Evolutionary conservation across 2,888 invertebrate genomes (phyloP), one percentile per base, ranked within the genome.

Genomic region (Embidobia sp.): DNA sequence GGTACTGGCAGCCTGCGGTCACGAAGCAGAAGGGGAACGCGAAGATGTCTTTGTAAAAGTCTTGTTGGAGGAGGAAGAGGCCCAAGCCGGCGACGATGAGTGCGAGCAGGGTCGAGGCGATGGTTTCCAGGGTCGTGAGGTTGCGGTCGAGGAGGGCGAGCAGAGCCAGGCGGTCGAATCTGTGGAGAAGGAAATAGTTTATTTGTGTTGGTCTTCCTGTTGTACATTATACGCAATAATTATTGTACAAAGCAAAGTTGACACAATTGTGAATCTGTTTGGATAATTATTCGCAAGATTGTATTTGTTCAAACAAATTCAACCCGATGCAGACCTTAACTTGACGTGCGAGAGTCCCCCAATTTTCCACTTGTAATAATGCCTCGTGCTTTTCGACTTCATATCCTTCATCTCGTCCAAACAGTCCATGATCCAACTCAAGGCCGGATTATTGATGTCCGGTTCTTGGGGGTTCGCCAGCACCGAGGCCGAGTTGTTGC

Each of bases 1-100:
- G 99, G 99, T 99, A 99, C 90, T 99, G 99, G 85, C 98, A 97
- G 10, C 98, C 95, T 0, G 99, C 99, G 83, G 98, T 97, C n/a
- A 98, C 96, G 83, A 98, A 96, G 90, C 98, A 98, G 90, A 99
- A 97, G 86, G 98, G 92, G 89, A 99, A 96, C 10, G 98, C 96
- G 84, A 95, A 95, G 57, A 98, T 93, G 88, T 99, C 99, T 83
- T 94, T 94, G 90, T 97, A 99, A 88, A 97, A 95, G 48, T 95
- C 94, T 42, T 94, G 92, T 85, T 95, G 94, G 4, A 98, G 91
- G 22, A 98, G 93, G 75, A 94, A 91, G 0, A 97, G 94, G 1
- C 98, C 98, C 53, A 98, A 91, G 46, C 95, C 92, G 1, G 97
- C 95, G 1, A 99, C 98, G 79, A 94, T 89, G 26, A 96, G 93